These are phyloP conservation scores for Eulemur rubriventer DNA, from an alignment of 2,797 vertebrate species.

Conservation along the genomic window DNA sequence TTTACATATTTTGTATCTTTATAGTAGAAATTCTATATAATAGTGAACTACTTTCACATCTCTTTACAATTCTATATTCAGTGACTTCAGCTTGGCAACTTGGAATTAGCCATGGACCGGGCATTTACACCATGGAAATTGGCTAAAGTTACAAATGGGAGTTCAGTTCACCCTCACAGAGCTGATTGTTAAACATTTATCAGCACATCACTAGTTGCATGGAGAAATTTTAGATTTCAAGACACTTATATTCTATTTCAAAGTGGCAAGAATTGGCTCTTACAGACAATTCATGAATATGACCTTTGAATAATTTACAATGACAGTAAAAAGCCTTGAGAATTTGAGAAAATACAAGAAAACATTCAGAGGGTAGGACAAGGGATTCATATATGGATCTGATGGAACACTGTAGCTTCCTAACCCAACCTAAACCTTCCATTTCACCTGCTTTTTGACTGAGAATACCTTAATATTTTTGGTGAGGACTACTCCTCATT, in stretches of 20 bases:
- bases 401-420: background rate
- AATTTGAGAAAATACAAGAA: background rate
- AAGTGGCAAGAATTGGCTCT: background rate
- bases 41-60: background rate
- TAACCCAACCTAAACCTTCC: background rate
- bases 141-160: background rate
- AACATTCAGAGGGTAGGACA: background rate
- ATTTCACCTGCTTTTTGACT: background rate
- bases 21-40: background rate
- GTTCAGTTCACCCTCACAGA: background rate
- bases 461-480: background rate
- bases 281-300: background rate
- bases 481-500: background rate
- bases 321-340: background rate
- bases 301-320: background rate
- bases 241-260: background rate
- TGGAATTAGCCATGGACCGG: background rate
- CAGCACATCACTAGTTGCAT: background rate
- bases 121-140: background rate
- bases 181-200: background rate
- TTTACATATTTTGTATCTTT: background rate
- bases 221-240: conserved; percentile 24
- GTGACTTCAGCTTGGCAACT: background rate
- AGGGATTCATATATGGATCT: background rate
- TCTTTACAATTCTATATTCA: background rate